Evolutionary conservation across 2,113 vertebrate genomes (phyloP).

Genomic region (Prionailurus viverrinus): DNA sequence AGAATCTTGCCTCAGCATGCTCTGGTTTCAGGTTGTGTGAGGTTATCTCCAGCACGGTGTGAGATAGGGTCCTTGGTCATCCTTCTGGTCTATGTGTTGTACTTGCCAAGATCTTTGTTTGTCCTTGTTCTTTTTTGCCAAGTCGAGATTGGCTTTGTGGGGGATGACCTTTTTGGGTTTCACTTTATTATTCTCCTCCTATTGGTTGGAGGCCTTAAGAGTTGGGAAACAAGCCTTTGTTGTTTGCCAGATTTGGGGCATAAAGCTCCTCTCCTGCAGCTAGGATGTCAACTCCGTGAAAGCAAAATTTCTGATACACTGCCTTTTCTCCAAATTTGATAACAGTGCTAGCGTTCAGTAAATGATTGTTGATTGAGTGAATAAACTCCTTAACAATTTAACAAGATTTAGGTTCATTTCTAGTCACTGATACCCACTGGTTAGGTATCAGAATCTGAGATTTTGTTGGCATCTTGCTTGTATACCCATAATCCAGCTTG

Average conservation of each 20-base stretch:
- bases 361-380: not conserved
- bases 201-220: not conserved
- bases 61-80: not conserved
- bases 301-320: not conserved
- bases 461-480: not conserved
- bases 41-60: not conserved
- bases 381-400: not conserved
- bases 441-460: not conserved
- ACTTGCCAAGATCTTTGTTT: not conserved
- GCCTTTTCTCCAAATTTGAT: not conserved
- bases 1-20: not conserved
- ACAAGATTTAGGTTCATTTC: not conserved
- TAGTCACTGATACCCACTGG: not conserved
- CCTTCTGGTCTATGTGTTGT: not conserved
- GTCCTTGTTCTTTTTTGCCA: not conserved
- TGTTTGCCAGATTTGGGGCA: not conserved
- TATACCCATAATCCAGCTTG: not conserved
- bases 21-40: not conserved
- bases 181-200: not conserved
- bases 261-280: not conserved
- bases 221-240: not conserved
- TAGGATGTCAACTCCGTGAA: constrained; percentile 6
- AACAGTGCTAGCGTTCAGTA: not conserved
- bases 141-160: not conserved
- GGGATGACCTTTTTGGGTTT: not conserved